phyloP scores from a whole-genome alignment of 2,797 vertebrate genomes.

The Tinamus major region DNA sequence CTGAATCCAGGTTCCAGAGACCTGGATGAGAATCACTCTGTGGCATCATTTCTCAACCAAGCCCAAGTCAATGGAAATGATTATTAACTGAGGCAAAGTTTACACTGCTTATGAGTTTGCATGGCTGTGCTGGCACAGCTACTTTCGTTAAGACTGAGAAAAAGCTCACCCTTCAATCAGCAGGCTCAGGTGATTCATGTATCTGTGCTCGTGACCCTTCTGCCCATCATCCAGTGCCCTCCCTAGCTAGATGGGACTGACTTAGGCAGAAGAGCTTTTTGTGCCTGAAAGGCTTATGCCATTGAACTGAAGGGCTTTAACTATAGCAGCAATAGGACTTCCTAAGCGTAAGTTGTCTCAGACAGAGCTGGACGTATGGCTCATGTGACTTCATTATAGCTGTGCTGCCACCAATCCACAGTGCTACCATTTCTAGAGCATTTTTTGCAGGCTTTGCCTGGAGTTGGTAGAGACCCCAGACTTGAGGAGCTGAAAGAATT shows the following conservation, averaged over 20 bases:
- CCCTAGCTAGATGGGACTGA: fast-evolving
- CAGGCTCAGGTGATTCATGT: not conserved
- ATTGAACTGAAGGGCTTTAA: not conserved
- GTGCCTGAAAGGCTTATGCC: not conserved
- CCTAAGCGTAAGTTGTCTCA: not conserved
- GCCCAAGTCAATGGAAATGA: not conserved
- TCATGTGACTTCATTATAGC: not conserved
- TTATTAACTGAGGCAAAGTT: slow-evolving; percentile 20
- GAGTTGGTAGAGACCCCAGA: not conserved
- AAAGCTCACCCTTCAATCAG: not conserved
- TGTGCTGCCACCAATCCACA: not conserved
- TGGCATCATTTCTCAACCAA: not conserved
- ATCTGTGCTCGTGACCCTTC: fast-evolving
- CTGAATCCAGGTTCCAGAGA: not conserved
- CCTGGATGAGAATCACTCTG: not conserved
- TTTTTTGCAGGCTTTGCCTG: not conserved
- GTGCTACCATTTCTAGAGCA: not conserved
- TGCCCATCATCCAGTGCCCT: not conserved
- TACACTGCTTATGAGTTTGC: slow-evolving; percentile 35
- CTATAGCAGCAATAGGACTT: not conserved
- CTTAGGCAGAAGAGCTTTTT: not conserved
- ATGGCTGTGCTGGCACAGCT: slow-evolving; percentile 7
- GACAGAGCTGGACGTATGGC: not conserved
- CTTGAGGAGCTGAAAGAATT: not conserved
- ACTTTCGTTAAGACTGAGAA: not conserved